These are phyloP conservation scores for Cariama cristata DNA, from an alignment of 2,113 vertebrate species.

Conservation along the genomic window DNA sequence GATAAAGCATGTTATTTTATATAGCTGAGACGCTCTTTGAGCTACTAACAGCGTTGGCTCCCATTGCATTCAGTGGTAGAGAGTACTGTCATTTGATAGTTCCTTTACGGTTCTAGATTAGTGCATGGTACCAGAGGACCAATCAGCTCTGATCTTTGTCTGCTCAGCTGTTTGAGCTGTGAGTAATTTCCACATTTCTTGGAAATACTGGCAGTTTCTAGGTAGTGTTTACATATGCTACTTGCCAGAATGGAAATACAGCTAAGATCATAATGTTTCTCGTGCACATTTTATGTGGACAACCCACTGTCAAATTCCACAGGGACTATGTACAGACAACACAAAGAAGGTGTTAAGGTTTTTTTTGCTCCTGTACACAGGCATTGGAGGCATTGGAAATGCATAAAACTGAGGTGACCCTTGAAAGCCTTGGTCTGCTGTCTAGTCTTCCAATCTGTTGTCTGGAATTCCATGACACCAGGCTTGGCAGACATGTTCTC, in stretches of 20 bases:
- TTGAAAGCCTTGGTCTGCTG: background rate
- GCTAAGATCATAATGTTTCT: background rate
- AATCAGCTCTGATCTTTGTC: background rate
- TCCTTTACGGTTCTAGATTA: background rate
- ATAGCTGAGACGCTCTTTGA: background rate
- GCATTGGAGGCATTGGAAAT: background rate
- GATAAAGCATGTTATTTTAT: background rate
- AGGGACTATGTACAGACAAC: background rate
- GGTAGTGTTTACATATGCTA: background rate
- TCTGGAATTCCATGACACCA: background rate
- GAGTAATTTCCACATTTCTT: background rate
- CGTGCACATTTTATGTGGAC: background rate
- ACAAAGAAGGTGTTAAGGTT: too few relatives aligned
- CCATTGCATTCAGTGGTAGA: background rate
- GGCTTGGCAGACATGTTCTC: background rate
- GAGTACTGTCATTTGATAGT: background rate
- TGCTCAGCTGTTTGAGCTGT: background rate
- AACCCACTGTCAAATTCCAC: background rate
- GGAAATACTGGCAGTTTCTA: background rate
- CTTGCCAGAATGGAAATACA: background rate
- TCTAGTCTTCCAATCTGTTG: background rate
- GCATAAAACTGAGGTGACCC: background rate
- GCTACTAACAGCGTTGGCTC: rapidly evolving
- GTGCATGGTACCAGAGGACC: background rate
- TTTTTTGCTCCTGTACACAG: background rate